Base-by-base conservation (phyloP, 2,797 vertebrate genomes). In the Sebastes cheni region DNA sequence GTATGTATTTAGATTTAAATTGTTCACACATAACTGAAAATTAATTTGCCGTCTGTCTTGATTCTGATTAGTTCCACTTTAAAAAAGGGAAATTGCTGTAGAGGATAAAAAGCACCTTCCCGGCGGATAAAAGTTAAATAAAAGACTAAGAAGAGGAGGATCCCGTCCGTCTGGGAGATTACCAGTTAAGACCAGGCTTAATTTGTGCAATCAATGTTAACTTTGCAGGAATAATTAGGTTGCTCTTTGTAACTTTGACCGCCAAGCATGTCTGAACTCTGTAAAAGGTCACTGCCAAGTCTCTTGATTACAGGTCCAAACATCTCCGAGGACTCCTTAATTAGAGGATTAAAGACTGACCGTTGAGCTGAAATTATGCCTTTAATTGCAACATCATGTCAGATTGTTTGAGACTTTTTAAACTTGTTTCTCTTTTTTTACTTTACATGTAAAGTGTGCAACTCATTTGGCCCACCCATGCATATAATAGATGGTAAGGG, bases 161-260 rank as follows among this genome's bases (percentile, higher is more conserved):
- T 75, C 52, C 78, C 9, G 67, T 18, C 74, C 73, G 52, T 65
- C 64, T 71, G 22, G 52, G 23, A 85, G 72, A 86, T 89, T 72
- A 77, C 83, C 79, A 91, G 85, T 89, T 86, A 88, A 65, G 72
- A 61, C 79, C 14, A 14, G 29, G 29, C 13, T 64, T 78, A 72
- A 71, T 90, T 71, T 87, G 66, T 62, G 82, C 79, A 89, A 90
- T 89, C 88, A 88, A 60, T 85, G 72, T 75, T 74, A 79, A 80
- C 23, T 72, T 79, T 85, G 75, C 80, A 56, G 58, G 34, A 89
- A 80, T 90, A 83, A 90, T 90, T 81, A 78, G 70, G 3, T 50
- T 25, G 18, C 55, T 66, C 55, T 80, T 85, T 83, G 39, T 71
- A 71, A 68, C 7, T 71, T 39, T 86, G 80, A 90, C 85, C 88